Conservation (phyloP, 2,113 vertebrate genomes). For the Mionectes macconnelli region DNA sequence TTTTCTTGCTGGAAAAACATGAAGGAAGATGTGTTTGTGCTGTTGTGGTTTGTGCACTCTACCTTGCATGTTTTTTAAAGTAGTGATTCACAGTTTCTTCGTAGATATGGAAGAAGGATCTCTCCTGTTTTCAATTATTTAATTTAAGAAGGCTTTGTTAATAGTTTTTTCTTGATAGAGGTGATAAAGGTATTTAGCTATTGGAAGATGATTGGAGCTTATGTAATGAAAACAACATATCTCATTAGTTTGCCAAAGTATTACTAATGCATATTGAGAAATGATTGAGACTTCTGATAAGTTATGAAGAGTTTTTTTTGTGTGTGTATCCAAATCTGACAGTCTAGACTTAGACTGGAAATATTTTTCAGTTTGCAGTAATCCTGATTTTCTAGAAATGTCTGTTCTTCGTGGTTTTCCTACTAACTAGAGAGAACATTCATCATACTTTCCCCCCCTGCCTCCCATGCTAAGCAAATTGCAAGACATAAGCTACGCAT, state of each 20-base stretch:
- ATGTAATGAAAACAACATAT: background rate
- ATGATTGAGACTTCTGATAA: background rate
- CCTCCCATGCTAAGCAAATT: background rate
- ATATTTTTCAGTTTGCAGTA: background rate
- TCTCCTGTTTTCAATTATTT: background rate
- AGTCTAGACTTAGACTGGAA: background rate
- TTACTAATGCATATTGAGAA: conserved; percentile 17
- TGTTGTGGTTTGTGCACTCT: background rate
- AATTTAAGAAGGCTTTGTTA: background rate
- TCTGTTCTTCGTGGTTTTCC: background rate
- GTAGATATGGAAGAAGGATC: background rate
- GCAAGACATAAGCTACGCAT: background rate
- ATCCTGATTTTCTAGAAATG: background rate
- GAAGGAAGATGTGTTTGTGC: background rate
- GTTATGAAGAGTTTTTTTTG: background rate
- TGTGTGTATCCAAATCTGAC: background rate
- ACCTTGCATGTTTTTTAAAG: background rate
- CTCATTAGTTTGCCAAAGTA: background rate
- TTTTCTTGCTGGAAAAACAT: background rate
- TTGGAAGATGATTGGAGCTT: background rate
- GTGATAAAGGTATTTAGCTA: background rate
- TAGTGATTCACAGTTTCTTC: background rate
- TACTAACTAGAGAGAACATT: background rate
- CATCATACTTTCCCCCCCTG: accelerated
- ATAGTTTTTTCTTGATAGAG: background rate